Percentiles rank a stretch among this genome's conserved stretches.
These are phyloP conservation scores for Latrodectus elegans DNA, from an alignment of 2,888 invertebrate genomes.

Conservation along the genomic window DNA sequence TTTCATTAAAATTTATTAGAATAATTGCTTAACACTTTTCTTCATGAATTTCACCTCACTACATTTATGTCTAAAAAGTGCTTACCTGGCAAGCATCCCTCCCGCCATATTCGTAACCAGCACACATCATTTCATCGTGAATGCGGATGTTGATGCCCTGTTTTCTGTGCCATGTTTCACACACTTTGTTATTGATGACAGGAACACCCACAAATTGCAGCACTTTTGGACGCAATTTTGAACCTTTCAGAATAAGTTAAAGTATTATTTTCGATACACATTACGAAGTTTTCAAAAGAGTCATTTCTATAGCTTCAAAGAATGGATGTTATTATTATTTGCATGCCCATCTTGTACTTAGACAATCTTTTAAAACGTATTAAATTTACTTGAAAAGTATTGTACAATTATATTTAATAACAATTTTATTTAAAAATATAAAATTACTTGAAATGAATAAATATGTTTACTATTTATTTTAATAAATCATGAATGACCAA, in stretches of 20 bases:
- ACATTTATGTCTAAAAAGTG: neutral
- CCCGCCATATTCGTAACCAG: slow-evolving; percentile 89
- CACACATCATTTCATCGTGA: slow-evolving; percentile 96
- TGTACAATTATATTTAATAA: no score
- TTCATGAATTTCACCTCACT: no score
- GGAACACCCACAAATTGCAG: slow-evolving; percentile 84
- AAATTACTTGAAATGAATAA: no score
- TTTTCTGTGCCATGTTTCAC: slow-evolving; percentile 81
- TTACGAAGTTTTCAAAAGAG: neutral
- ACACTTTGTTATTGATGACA: slow-evolving; percentile 89
- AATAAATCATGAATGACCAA: no score
- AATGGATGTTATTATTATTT: no score
- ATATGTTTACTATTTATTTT: no score
- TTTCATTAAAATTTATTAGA: no score
- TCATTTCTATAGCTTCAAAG: neutral
- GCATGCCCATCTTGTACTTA: no score
- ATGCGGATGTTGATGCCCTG: slow-evolving; percentile 91
- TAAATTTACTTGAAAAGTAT: no score
- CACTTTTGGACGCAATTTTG: slow-evolving; percentile 89
- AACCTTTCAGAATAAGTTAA: slow-evolving; percentile 78
- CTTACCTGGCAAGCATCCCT: slow-evolving; percentile 84
- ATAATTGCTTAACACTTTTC: no score
- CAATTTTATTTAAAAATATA: no score
- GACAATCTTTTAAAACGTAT: no score
- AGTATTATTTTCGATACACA: neutral